Conservation (phyloP, 35 echinoderm and acorn worm genomes). For the Lytechinus variegatus region DNA sequence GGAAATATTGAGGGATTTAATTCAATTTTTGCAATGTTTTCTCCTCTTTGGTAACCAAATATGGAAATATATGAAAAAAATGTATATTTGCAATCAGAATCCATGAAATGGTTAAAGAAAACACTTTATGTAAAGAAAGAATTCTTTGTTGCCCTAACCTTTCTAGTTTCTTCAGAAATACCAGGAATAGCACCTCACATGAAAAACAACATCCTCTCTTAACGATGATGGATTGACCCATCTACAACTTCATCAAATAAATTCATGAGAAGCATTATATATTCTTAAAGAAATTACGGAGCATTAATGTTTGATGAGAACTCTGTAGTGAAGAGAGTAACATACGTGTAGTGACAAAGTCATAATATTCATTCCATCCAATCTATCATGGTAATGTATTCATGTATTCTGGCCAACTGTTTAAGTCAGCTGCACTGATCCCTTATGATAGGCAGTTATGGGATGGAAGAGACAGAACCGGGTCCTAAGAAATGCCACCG, state of each 20-base stretch:
- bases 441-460: background rate
- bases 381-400: background rate
- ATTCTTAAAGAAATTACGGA: background rate
- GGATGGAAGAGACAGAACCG: background rate
- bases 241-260: background rate
- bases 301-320: background rate
- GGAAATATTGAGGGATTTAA: too few species aligned
- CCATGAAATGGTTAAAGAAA: too few species aligned
- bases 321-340: background rate
- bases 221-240: background rate
- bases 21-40: too few species aligned
- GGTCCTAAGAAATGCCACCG: background rate
- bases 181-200: background rate
- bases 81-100: too few species aligned
- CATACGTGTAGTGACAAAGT: background rate
- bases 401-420: background rate
- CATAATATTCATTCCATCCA: background rate
- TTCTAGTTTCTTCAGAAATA: background rate
- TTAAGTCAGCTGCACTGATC: constrained; percentile 10
- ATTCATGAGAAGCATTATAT: background rate
- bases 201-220: background rate
- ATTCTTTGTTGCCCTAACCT: too few species aligned
- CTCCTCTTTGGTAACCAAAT: too few species aligned
- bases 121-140: too few species aligned
- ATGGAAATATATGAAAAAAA: too few species aligned